phyloP scores from a whole-genome alignment of 2,113 vertebrate genomes.

The Pavo muticus region DNA sequence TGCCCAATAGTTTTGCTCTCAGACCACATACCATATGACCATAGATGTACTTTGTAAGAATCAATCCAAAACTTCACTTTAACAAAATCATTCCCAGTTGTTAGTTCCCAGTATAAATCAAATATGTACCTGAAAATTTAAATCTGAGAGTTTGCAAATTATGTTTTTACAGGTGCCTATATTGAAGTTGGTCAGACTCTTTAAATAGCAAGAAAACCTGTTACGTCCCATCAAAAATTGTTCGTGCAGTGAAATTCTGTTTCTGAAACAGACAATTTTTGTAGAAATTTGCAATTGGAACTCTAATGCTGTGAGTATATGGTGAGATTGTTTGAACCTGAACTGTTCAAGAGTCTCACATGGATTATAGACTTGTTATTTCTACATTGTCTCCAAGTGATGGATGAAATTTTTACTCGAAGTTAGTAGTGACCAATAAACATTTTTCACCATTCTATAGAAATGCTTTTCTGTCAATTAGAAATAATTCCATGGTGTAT shows the following conservation, averaged over 20 bases:
- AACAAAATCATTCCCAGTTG: neutral
- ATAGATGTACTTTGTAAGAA: neutral
- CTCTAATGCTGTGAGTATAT: neutral
- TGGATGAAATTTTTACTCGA: neutral
- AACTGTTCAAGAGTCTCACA: neutral
- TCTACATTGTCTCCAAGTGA: neutral
- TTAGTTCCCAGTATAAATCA: neutral
- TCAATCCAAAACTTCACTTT: neutral
- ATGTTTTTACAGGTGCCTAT: neutral
- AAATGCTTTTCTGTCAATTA: neutral
- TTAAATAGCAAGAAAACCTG: neutral
- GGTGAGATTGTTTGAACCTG: neutral
- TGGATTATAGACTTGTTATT: neutral
- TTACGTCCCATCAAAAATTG: neutral
- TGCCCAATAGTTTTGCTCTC: neutral
- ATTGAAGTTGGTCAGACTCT: neutral
- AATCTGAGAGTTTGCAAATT: neutral
- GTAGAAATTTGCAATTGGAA: neutral
- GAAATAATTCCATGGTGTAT: neutral
- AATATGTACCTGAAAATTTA: neutral
- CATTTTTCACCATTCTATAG: neutral
- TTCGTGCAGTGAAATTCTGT: too few relatives aligned
- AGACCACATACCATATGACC: neutral
- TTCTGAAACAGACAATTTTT: too few relatives aligned
- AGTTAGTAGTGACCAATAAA: neutral